A percentile compares a stretch with the other conserved stretches of the same genome.
phyloP scores from a whole-genome alignment of 2,113 vertebrate genomes.

The Vombatus ursinus region DNA sequence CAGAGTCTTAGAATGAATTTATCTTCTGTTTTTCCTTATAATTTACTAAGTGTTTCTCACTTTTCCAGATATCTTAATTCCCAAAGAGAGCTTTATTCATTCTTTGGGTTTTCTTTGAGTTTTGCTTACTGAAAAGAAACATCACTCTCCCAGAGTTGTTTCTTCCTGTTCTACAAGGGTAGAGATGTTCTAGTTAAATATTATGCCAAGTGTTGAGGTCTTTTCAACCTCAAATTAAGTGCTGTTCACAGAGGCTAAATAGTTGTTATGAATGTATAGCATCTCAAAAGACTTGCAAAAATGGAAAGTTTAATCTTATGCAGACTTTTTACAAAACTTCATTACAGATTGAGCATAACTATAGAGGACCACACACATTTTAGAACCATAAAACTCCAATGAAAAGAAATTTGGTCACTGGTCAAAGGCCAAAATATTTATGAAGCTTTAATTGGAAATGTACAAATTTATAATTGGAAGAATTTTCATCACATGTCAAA shows the following conservation, averaged over 20 bases:
- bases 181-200: constrained; percentile 35
- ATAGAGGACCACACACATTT: constrained; percentile 27
- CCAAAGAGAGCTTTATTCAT: constrained; percentile 10
- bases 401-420: background rate
- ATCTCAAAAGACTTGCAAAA: background rate
- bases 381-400: background rate
- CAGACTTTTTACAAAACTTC: constrained; percentile 27
- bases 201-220: constrained; percentile 13
- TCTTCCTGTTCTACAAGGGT: constrained; percentile 17
- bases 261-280: background rate
- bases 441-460: background rate
- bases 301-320: constrained; percentile 39
- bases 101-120: constrained; percentile 20
- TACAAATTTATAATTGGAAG: background rate
- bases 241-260: constrained; percentile 27
- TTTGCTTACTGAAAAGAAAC: constrained; percentile 47
- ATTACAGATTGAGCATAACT: background rate
- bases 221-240: constrained; percentile 36
- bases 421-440: constrained; percentile 21
- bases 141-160: constrained; percentile 34
- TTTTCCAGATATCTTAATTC: constrained; percentile 43
- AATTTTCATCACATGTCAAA: background rate
- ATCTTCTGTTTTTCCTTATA: constrained; percentile 49
- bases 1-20: constrained; percentile 33
- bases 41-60: constrained; percentile 53